These are phyloP conservation scores for Chaitophorus viminalis DNA, from an alignment of 2,888 invertebrate genomes.

Conservation along the genomic window DNA sequence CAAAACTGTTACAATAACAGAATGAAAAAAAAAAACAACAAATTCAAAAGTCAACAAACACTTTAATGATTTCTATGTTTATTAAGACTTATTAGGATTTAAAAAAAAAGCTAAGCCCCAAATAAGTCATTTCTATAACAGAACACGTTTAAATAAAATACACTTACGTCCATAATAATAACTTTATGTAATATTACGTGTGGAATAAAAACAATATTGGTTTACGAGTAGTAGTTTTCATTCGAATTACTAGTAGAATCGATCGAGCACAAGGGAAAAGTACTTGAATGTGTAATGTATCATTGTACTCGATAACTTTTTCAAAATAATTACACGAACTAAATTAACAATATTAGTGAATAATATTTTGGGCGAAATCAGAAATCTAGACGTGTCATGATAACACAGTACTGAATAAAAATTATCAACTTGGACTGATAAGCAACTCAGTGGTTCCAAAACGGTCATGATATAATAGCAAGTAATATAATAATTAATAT, in stretches of 20 bases:
- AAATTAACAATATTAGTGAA: background rate
- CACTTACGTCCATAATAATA: conserved; percentile 44
- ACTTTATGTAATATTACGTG: background rate
- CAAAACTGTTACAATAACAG: too few species aligned
- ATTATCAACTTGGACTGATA: background rate
- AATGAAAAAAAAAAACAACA: too few species aligned
- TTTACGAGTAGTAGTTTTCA: background rate
- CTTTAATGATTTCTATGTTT: too few species aligned
- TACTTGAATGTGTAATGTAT: background rate
- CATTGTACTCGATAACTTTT: conserved; percentile 3
- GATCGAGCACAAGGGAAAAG: background rate
- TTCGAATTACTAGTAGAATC: background rate
- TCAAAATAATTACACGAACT: background rate
- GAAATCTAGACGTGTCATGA: conserved; percentile 57
- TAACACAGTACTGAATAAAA: background rate
- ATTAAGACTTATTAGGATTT: too few species aligned
- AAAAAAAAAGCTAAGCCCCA: too few species aligned
- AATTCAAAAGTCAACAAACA: background rate
- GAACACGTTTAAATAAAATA: background rate
- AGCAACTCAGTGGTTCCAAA: conserved; percentile 20
- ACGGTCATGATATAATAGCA: background rate
- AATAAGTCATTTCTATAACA: too few species aligned
- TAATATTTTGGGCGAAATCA: background rate
- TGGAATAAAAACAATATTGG: background rate
- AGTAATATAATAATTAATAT: too few species aligned